phyloP scores from a whole-genome alignment of 2,113 vertebrate species.

The Plecturocebus donacophilus region DNA sequence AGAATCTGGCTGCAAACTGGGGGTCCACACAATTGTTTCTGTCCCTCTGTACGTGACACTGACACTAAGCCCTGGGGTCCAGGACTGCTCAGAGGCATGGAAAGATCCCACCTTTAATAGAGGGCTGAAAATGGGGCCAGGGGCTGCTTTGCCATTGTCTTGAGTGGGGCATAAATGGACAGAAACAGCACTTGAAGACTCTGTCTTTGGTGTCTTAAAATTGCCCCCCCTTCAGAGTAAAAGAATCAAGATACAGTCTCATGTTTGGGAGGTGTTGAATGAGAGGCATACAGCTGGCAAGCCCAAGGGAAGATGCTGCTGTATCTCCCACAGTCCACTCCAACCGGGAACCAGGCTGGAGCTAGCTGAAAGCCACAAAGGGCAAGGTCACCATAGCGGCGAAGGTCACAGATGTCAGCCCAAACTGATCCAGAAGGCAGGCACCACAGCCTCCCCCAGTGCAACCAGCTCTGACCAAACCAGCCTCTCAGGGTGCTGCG shows the following conservation, averaged over 20 bases:
- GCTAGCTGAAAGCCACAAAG: background rate
- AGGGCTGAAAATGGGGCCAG: background rate
- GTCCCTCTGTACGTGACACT: background rate
- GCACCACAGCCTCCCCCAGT: background rate
- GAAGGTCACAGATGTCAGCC: background rate
- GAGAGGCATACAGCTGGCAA: background rate
- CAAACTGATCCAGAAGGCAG: no score
- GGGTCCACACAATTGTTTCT: background rate
- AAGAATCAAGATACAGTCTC: background rate
- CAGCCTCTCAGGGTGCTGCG: background rate
- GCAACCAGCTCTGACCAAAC: background rate
- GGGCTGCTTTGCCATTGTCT: no score
- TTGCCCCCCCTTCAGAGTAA: background rate
- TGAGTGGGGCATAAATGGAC: background rate
- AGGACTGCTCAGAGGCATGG: no score
- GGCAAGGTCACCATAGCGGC: background rate
- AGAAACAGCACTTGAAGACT: background rate
- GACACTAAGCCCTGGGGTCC: background rate
- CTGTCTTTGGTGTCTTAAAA: background rate
- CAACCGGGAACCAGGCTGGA: background rate
- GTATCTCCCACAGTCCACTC: background rate
- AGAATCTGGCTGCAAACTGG: background rate
- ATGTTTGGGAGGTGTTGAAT: background rate
- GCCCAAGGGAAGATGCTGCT: background rate
- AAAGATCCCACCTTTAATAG: no score